A percentile compares a stretch with the other conserved stretches of the same genome.
phyloP scores from a whole-genome alignment of 2,797 vertebrate species.

The Xenentodon cancila region DNA sequence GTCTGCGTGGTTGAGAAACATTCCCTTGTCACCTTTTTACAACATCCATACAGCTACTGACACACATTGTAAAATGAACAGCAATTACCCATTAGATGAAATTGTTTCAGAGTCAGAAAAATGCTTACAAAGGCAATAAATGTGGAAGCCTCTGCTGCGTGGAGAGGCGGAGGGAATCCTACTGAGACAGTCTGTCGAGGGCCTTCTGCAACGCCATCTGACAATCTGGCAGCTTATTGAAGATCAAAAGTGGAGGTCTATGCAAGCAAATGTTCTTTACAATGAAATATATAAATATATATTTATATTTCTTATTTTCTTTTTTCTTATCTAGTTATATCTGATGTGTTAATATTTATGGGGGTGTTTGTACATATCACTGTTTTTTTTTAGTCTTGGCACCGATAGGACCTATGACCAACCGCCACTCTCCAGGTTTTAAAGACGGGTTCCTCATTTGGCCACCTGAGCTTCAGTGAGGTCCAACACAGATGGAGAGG shows the following conservation, averaged over 20 bases:
- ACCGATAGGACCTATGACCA: no score
- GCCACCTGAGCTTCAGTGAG: no score
- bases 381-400: no score
- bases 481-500: no score
- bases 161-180: slow-evolving; percentile 41
- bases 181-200: slow-evolving; percentile 62
- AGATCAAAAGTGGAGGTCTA: slow-evolving; percentile 9
- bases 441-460: no score
- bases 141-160: slow-evolving; percentile 25
- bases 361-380: no score
- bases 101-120: slow-evolving; percentile 45
- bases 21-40: not conserved
- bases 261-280: not conserved
- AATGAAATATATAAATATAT: no score
- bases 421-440: no score
- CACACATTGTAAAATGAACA: slow-evolving; percentile 12
- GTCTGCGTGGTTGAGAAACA: not conserved
- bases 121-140: slow-evolving; percentile 64
- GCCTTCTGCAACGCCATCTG: slow-evolving; percentile 43
- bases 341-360: no score
- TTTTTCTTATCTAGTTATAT: no score
- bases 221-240: slow-evolving; percentile 17
- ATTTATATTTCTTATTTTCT: no score
- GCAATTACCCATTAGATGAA: slow-evolving; percentile 20
- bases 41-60: not conserved